Evolutionary conservation across 2,888 invertebrate genomes (phyloP).

Genomic region (Pandemis cinnamomeana): DNA sequence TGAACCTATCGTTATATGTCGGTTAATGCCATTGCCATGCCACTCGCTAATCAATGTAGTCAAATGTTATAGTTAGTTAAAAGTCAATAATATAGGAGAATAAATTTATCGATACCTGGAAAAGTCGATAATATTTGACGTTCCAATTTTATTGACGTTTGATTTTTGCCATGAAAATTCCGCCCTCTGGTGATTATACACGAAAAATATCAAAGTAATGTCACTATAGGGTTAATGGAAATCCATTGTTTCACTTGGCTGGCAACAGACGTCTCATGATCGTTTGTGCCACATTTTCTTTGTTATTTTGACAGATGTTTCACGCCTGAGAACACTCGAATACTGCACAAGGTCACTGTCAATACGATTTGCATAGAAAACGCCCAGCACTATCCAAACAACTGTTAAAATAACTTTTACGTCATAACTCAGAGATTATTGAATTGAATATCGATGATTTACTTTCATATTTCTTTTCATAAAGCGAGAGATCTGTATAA

Average conservation of each 20-base stretch:
- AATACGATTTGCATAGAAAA: conserved; percentile 27
- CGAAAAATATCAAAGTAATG: neutral
- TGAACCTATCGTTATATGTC: no score
- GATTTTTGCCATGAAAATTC: no score
- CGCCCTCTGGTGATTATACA: neutral
- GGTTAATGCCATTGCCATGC: no score
- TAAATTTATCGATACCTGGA: no score
- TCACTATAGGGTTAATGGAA: neutral
- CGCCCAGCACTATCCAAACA: conserved; percentile 14
- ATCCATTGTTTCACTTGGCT: conserved; percentile 5
- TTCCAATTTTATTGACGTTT: no score
- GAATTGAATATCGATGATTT: conserved; percentile 1
- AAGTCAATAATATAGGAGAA: no score
- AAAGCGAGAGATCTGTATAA: neutral
- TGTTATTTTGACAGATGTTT: conserved; percentile 35
- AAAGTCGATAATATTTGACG: no score
- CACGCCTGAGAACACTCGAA: conserved; percentile 1
- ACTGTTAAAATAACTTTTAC: conserved; percentile 24
- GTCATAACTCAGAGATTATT: conserved; percentile 14
- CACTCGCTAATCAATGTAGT: no score
- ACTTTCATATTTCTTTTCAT: conserved; percentile 16
- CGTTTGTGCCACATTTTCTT: conserved; percentile 15
- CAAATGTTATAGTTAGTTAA: no score
- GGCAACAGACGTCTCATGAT: conserved; percentile 13
- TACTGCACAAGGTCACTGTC: conserved; percentile 17